phyloP scores from a whole-genome alignment of 2,888 invertebrate genomes.

The Pammene fasciana region DNA sequence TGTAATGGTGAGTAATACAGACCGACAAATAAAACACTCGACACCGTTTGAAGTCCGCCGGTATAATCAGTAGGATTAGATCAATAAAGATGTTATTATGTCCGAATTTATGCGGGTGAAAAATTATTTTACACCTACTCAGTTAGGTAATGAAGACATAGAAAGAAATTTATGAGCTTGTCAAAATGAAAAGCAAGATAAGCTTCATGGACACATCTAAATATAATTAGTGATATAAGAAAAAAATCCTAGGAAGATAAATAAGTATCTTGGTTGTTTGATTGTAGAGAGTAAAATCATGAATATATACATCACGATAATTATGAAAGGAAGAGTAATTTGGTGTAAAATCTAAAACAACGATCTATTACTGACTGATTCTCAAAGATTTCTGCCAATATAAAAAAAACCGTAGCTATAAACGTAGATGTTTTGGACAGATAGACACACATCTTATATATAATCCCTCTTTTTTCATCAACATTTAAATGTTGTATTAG shows the following conservation, averaged over 20 bases:
- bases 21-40: constrained; percentile 63
- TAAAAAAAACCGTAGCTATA: too few relatives aligned
- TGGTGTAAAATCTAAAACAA: not conserved
- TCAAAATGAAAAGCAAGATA: not conserved
- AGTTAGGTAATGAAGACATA: constrained; percentile 12
- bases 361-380: not conserved
- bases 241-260: not conserved
- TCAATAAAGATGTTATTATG: constrained; percentile 39
- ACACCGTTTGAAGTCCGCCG: constrained; percentile 48
- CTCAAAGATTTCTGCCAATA: too few relatives aligned
- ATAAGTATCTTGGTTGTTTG: not conserved
- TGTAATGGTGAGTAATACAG: constrained; percentile 53
- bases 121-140: constrained; percentile 28
- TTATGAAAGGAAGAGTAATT: not conserved
- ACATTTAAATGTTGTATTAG: not conserved
- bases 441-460: too few relatives aligned
- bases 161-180: constrained; percentile 17
- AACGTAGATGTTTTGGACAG: too few relatives aligned
- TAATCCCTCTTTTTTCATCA: too few relatives aligned
- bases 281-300: not conserved
- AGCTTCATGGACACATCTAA: not conserved
- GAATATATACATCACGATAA: too few relatives aligned
- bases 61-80: constrained; percentile 53
- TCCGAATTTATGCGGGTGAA: constrained; percentile 18
- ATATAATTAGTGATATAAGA: not conserved